phyloP scores from a whole-genome alignment of 2,113 vertebrate species.

The Suricata suricatta region DNA sequence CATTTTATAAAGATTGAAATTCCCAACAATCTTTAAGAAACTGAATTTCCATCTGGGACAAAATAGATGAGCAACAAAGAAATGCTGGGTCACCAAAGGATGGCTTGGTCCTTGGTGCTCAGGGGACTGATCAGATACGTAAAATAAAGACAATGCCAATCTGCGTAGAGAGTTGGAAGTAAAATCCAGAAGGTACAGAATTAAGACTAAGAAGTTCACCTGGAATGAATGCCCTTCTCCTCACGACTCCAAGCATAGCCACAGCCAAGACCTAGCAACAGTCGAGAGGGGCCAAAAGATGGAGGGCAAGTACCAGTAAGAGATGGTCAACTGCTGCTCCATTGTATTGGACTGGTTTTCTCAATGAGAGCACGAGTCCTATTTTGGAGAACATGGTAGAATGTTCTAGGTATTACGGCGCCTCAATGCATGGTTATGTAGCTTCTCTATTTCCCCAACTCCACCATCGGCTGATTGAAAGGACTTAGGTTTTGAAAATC shows the following conservation, averaged over 20 bases:
- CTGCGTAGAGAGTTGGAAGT: neutral
- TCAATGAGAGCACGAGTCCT: neutral
- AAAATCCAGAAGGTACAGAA: neutral
- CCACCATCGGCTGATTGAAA: conserved; percentile 45
- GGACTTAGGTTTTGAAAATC: conserved; percentile 31
- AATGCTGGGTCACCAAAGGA: neutral
- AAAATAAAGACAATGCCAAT: neutral
- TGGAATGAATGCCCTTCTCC: neutral
- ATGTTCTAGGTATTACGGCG: neutral
- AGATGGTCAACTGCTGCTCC: neutral
- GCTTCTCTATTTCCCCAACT: conserved; percentile 26
- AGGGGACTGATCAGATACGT: neutral
- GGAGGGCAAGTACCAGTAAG: neutral
- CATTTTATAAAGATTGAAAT: conserved; percentile 22
- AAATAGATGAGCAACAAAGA: neutral
- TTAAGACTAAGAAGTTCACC: neutral
- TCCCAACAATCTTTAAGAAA: neutral
- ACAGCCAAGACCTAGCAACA: neutral
- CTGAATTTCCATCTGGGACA: neutral
- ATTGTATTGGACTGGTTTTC: neutral
- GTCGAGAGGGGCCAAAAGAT: neutral
- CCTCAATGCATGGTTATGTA: neutral
- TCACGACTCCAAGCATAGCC: neutral
- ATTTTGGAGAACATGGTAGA: neutral
- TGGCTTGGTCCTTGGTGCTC: neutral